These are phyloP conservation scores for Ochotona princeps DNA, from an alignment of 2,113 vertebrate species.

Conservation along the genomic window DNA sequence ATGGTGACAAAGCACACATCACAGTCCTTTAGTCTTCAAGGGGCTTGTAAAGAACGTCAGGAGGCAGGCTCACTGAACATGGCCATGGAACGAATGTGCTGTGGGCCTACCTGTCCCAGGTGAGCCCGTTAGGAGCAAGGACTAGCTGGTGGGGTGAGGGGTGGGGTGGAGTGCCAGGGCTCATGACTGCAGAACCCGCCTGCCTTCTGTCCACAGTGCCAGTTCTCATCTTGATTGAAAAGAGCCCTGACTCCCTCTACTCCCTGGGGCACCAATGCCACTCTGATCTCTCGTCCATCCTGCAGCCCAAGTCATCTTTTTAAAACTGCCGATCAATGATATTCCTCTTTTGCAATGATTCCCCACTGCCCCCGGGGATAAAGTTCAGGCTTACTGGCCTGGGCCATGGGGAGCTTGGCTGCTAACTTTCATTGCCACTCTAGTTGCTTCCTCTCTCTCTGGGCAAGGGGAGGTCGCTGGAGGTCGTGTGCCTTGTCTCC, in stretches of 20 bases:
- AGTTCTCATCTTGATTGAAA: background rate
- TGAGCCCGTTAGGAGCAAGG: no score
- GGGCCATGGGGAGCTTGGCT: background rate
- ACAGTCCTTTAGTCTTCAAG: constrained; percentile 19
- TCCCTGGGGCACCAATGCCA: no score
- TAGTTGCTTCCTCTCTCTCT: background rate
- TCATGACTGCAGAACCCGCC: background rate
- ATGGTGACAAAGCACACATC: background rate
- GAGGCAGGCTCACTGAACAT: background rate
- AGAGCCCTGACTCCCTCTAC: background rate
- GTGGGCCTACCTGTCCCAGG: background rate
- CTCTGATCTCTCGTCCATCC: background rate
- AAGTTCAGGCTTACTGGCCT: background rate
- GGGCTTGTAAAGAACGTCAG: background rate
- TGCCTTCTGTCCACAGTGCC: background rate
- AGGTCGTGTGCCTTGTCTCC: no score
- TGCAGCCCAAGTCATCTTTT: background rate
- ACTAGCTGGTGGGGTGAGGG: no score
- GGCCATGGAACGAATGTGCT: background rate
- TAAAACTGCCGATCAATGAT: background rate
- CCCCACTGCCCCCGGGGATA: background rate
- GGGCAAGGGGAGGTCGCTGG: no score
- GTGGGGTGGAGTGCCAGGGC: background rate
- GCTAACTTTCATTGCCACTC: no score
- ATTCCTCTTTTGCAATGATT: background rate